Evolutionary conservation across 2,797 vertebrate species (phyloP), one percentile per base, ranked within the genome.

Genomic region (Corythornis leucogaster): DNA sequence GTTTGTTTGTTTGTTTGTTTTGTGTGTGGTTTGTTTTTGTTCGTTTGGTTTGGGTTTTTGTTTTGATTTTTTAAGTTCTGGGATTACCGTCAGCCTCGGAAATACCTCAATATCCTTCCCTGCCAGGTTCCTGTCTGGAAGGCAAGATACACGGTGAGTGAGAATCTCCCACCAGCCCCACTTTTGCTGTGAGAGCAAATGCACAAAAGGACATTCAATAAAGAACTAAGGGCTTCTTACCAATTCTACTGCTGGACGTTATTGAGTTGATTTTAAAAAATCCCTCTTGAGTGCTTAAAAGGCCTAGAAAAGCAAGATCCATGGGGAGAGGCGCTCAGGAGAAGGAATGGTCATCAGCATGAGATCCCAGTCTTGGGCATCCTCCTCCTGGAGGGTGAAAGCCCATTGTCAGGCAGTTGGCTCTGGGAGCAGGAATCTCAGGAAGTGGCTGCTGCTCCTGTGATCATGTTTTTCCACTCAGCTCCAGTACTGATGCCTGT

Each of bases 41-140:
- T 48, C 22, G 19, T 2, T 48, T 48, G 46, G 40, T 57, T 40
- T 40, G 38, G 38, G 6, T 15, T 17, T 45, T 85, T 71, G 94
- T 66, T 95, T 82, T 4, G 14, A 15, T 40, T 19, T 46, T 46
- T 46, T 20, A 84, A 99, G 99, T 99, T 99, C 91, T 99, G 99
- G 99, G 99, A 99, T 98, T 99, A 98, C 95, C 98, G 99, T 87
- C 99, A 99, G 95, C 99, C 99, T 83, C 98, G 99, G 95, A 99
- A 99, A 94, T 99, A 99, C 97, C 98, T 99, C 95, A 99, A 96
- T 96, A 99, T 99, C 95, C 97, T 99, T 92, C 98, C 99, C 67
- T 99, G 99, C 93, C 99, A 99, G 96, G 99, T 99, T 57, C 99
- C 99, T 0, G 99, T 99, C 90, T 99, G 99, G 99, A 99, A 99